Percentiles rank a stretch among this genome's conserved stretches.
These are phyloP conservation scores for Cebidichthys violaceus DNA, from an alignment of 2,113 vertebrate species.

Conservation along the genomic window DNA sequence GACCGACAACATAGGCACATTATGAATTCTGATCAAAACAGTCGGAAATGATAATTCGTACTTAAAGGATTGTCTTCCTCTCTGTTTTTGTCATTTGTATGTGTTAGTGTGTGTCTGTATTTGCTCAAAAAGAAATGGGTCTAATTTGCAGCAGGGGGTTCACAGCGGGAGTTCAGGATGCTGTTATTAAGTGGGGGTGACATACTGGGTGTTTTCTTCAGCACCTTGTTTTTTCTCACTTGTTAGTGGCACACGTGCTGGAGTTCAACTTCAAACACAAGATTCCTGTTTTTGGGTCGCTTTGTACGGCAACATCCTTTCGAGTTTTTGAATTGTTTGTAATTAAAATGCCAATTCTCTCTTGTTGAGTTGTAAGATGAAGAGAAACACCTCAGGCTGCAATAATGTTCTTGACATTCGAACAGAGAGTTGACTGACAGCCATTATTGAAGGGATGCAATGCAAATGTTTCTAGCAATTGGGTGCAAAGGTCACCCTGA, in stretches of 20 bases:
- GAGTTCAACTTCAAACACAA: neutral
- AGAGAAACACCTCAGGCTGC: no score
- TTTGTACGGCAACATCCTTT: neutral
- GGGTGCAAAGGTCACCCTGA: neutral
- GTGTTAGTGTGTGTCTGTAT: neutral
- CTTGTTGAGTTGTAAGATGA: no score
- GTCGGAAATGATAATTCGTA: neutral
- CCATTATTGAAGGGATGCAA: neutral
- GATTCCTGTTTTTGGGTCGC: neutral
- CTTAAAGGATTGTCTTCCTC: neutral
- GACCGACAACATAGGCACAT: neutral
- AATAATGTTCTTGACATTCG: neutral
- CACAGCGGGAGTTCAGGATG: slow-evolving; percentile 11
- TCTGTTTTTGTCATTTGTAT: neutral
- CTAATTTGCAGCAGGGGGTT: slow-evolving; percentile 10
- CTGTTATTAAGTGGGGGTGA: slow-evolving; percentile 1
- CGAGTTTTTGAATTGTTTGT: neutral
- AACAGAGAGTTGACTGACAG: neutral
- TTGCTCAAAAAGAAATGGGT: neutral
- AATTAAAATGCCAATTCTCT: no score
- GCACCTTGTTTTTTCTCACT: neutral
- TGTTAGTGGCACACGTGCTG: neutral
- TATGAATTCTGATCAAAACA: neutral
- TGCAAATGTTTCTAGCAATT: neutral
- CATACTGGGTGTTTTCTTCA: neutral